Conservation (phyloP, 2,888 invertebrate genomes). For the Acrobasis suavella region DNA sequence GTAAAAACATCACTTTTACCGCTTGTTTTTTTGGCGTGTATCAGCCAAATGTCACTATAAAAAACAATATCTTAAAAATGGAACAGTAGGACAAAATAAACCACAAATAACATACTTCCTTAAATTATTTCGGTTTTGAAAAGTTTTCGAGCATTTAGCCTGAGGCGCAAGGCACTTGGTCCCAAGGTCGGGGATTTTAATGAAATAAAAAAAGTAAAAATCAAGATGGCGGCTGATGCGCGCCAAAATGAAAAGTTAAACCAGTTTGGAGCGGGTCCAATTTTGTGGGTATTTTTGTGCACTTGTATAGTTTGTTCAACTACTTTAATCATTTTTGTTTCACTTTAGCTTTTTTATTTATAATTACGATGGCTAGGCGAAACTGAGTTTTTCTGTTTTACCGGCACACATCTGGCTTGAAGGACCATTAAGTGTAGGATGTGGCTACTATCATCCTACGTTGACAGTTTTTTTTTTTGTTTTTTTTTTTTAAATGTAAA, state of each 20-base stretch:
- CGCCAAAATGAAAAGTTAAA: constrained; percentile 41
- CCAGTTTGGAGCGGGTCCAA: constrained; percentile 32
- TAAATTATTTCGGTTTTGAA: constrained; percentile 41
- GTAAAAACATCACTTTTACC: constrained; percentile 43
- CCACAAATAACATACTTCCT: constrained; percentile 52
- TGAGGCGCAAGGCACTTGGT: constrained; percentile 58
- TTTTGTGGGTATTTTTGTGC: constrained; percentile 52
- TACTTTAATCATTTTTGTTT: neutral
- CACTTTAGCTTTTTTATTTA: too few relatives aligned
- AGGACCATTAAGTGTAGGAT: too few relatives aligned
- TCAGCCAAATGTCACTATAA: constrained; percentile 57
- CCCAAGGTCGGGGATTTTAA: constrained; percentile 58
- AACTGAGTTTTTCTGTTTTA: too few relatives aligned
- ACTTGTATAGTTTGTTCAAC: neutral
- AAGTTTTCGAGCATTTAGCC: constrained; percentile 44
- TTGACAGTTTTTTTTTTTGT: too few relatives aligned
- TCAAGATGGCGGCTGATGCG: constrained; percentile 48
- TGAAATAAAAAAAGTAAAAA: constrained; percentile 49
- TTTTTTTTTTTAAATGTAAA: too few relatives aligned
- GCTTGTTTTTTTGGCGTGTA: constrained; percentile 46
- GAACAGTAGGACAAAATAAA: constrained; percentile 36
- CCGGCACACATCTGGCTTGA: too few relatives aligned
- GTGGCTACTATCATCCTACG: too few relatives aligned
- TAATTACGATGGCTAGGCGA: too few relatives aligned
- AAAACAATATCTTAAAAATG: constrained; percentile 30